Evolutionary conservation across 1,140 invertebrate species (phyloP).

Genomic region (Camponotus vicinus): DNA sequence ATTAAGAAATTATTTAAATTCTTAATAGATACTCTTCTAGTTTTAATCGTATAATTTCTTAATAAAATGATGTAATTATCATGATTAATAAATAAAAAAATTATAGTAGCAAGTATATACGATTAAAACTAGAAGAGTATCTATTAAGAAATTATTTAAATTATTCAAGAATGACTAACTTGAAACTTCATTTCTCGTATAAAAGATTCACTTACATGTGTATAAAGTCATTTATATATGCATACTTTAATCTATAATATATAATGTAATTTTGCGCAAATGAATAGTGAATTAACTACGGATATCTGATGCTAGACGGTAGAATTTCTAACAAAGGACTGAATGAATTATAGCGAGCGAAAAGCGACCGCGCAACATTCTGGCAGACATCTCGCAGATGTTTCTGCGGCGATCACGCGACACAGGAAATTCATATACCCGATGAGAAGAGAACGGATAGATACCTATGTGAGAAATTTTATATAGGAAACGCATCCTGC

Average conservation of each 20-base stretch:
- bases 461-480: slow-evolving; percentile 35
- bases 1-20: neutral
- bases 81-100: neutral
- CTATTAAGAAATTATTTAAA: neutral
- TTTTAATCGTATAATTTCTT: neutral
- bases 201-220: neutral
- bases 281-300: slow-evolving; percentile 48
- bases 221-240: neutral
- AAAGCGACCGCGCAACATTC: slow-evolving; percentile 56
- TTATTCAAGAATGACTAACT: neutral
- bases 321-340: slow-evolving; percentile 54
- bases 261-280: slow-evolving; percentile 48
- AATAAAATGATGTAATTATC: neutral
- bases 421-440: slow-evolving; percentile 47
- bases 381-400: slow-evolving; percentile 67
- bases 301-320: slow-evolving; percentile 40
- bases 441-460: slow-evolving; percentile 34
- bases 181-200: neutral
- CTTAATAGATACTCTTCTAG: neutral
- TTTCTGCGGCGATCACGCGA: slow-evolving; percentile 47
- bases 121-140: neutral
- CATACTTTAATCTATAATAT: slow-evolving; percentile 22
- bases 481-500: neutral
- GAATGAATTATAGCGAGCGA: slow-evolving; percentile 33
- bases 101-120: neutral